Conservation (phyloP, 2,888 invertebrate genomes). For the Ophion ventricosus region DNA sequence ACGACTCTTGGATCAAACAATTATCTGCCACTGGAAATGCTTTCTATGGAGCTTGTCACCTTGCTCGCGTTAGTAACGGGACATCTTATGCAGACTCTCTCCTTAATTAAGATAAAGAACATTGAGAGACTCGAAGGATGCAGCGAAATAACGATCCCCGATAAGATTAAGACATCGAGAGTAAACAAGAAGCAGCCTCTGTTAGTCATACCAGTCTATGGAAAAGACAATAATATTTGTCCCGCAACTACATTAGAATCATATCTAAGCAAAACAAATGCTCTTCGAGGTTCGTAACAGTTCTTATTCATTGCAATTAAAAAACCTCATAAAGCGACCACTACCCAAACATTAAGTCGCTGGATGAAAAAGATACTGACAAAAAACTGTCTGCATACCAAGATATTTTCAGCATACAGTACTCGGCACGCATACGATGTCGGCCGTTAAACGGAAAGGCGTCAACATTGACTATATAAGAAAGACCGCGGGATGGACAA, state of each 20-base stretch:
- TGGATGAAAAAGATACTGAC: conserved; percentile 56
- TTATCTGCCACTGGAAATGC: conserved; percentile 21
- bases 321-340: conserved; percentile 51
- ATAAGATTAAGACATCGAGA: not conserved
- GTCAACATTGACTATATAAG: no score
- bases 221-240: not conserved
- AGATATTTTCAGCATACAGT: conserved; percentile 68
- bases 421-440: conserved; percentile 72
- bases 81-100: conserved; percentile 63
- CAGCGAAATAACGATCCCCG: not conserved
- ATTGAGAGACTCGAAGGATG: conserved; percentile 16
- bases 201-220: not conserved
- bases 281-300: not conserved
- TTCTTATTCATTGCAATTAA: conserved; percentile 47
- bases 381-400: conserved; percentile 68
- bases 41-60: conserved; percentile 51
- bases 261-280: not conserved
- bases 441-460: conserved; percentile 67
- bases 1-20: conserved; percentile 49
- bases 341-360: conserved; percentile 56
- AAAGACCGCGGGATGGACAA: no score
- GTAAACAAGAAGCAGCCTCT: not conserved
- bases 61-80: conserved; percentile 63
- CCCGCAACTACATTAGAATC: not conserved
- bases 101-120: conserved; percentile 56